Evolutionary conservation across 2,888 invertebrate genomes (phyloP), one percentile per base, ranked within the genome.

Genomic region (Priocnemis perturbator): DNA sequence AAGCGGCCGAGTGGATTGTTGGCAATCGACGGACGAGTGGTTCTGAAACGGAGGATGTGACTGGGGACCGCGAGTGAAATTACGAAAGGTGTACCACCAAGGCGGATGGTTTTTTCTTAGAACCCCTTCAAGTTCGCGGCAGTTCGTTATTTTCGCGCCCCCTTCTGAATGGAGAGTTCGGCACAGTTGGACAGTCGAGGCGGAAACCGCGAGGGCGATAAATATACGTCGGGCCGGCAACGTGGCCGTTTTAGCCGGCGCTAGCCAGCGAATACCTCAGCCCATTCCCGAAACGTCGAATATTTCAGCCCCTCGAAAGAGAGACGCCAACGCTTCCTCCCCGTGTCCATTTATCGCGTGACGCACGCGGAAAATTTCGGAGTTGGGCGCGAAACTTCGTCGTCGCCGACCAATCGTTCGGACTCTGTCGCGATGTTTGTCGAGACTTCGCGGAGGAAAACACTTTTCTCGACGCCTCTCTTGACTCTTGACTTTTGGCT

Each of bases 141-240:
- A 37, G 37, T 37, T 37, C 7, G 7, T 37, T 37, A 37, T 37
- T 11, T 37, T 11, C 11, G 11, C 37, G 37, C 7, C 37, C 26
- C 14, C 7, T 37, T 37, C 37, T 37, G 37, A 37, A 37, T 37
- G 37, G 37, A 37, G 7, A 37, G 37, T 37, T 37, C 37, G 2
- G 37, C 2, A 19, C 15, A 21, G n/a, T 45, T 30, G 44, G 20
- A 52, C 19, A 21, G 44, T 60, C 15, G 30, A 4, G 44, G 30
- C 14, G 50, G 47, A 57, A 64, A 64, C 57, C 57, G 47, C 30
- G 47, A 47, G 50, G 55, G 26, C 55, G 55, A 67, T 67, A 37
- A 63, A 58, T 63, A 56, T 63, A 53, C 30, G 17, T 15, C 26
- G 19, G 57, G 37, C 7, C 56, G n/a, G n/a, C 9, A n/a, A 50